Conservation (phyloP, 2,113 vertebrate genomes). For the Thamnaconus septentrionalis region DNA sequence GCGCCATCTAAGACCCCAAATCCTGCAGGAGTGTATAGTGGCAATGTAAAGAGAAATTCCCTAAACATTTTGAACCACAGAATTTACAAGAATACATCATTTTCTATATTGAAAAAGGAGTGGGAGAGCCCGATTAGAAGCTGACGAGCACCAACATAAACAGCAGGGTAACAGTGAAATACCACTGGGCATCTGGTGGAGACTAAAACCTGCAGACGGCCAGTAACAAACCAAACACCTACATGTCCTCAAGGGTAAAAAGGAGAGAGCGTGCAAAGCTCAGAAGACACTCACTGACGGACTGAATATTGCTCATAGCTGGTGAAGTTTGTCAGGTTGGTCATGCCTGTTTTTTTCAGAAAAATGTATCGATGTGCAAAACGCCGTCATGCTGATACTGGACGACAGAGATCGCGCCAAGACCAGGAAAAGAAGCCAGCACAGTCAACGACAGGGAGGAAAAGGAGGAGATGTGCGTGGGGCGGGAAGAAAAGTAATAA, state of each 20-base stretch:
- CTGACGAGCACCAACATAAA: too few species aligned
- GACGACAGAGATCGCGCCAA: constrained; percentile 25
- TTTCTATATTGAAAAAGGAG: neutral
- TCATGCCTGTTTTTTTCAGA: constrained; percentile 19
- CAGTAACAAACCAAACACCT: too few species aligned
- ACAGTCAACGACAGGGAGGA: constrained; percentile 32
- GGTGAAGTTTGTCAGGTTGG: constrained; percentile 19
- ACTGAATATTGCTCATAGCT: constrained; percentile 17
- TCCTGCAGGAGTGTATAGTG: constrained; percentile 1
- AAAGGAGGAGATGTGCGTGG: constrained; percentile 12
- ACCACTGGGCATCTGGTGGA: too few species aligned
- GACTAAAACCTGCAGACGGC: too few species aligned
- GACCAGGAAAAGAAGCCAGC: constrained; percentile 41
- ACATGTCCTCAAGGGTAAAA: neutral
- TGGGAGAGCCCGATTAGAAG: too few species aligned
- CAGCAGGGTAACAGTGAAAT: too few species aligned
- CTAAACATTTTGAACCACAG: constrained; percentile 2
- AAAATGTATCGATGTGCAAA: constrained; percentile 15
- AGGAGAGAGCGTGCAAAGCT: constrained; percentile 35
- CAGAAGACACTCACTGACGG: constrained; percentile 21
- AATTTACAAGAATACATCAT: constrained; percentile 8
- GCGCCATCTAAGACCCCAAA: constrained; percentile 21
- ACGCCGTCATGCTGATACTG: constrained; percentile 38
- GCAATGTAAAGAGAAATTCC: neutral
- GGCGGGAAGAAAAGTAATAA: constrained; percentile 18